Percentiles rank a stretch among this genome's conserved stretches.
These are phyloP conservation scores for Pseudococcus jackbeardsleyi DNA, from an alignment of 2,888 invertebrate species.

Conservation along the genomic window DNA sequence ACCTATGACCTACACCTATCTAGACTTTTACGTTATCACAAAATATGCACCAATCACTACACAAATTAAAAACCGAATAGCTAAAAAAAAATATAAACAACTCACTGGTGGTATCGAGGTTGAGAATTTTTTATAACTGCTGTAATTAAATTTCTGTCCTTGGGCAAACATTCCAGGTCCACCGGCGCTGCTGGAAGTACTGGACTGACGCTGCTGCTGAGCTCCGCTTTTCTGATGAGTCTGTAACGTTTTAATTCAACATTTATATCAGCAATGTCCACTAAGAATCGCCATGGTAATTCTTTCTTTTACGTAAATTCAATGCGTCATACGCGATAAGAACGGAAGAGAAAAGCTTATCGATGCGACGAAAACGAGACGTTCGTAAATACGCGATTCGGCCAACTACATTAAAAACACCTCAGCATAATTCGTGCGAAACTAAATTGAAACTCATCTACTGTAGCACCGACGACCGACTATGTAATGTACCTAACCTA, in stretches of 20 bases:
- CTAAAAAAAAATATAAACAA: background rate
- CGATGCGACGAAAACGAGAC: background rate
- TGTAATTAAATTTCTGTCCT: conserved; percentile 76
- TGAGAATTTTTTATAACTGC: conserved; percentile 54
- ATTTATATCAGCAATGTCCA: background rate
- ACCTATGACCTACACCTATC: too few relatives aligned
- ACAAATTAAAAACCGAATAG: background rate
- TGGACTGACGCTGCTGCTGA: conserved; percentile 73
- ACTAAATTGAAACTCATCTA: background rate
- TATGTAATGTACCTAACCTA: background rate
- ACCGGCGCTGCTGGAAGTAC: conserved; percentile 75
- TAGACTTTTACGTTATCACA: too few relatives aligned
- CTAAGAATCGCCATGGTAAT: background rate
- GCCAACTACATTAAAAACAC: background rate
- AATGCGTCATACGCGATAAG: background rate
- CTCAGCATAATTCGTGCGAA: background rate
- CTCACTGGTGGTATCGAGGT: conserved; percentile 56
- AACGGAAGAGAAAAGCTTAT: background rate
- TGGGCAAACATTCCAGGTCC: conserved; percentile 82
- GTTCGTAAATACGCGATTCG: too few relatives aligned
- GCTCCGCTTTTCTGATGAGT: conserved; percentile 71
- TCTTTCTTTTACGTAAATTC: background rate
- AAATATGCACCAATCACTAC: background rate
- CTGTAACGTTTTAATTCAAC: conserved; percentile 65
- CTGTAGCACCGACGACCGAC: background rate